Base-by-base conservation (phyloP, 2,797 vertebrate genomes). In the Acomys russatus region DNA sequence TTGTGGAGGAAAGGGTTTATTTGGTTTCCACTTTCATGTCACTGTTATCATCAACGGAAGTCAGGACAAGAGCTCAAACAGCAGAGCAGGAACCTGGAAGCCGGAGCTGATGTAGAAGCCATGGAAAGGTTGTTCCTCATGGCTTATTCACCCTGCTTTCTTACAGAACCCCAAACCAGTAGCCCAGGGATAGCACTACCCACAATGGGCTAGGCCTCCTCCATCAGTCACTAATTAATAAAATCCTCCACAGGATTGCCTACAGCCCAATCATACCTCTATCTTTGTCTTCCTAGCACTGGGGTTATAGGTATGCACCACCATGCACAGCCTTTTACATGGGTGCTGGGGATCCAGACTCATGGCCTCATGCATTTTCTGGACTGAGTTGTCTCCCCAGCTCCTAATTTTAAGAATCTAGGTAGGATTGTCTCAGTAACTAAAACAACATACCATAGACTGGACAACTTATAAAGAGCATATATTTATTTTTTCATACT, bases 321-420 rank as follows among this genome's bases (percentile, higher is more conserved):
- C n/a, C 12, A 20, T 56, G 23, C 33, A 35, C 33, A n/a, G 78
- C 54, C 11, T 61, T 82, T 35, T 66, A 66, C 15, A 30, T 44
- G 59, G 25, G 17, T 66, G 38, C 12, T 71, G 66, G 84, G 30
- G 8, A 56, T 56, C 30, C 18, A 51, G 49, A 71, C 84, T 54
- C 33, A 11, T 20, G 51, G 28, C 4, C n/a, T 87, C 4, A 28
- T 28, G 33, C 14, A 28, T 25, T 38, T 71, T 87, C 25, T 71
- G 4, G 15, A 17, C 66, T 59, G n/a, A 28, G 12, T 28, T 33
- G 38, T 73, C 85, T 87, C 2, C 33, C 14, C n/a, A 87, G 51
- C 23, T 84, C 18, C 59, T 88, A 74, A 38, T 88, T 97, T 97
- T 95, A 71, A 64, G 88, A 90, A 51, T 3, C 18, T 73, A 7